Evolutionary conservation across 2,797 vertebrate species (phyloP), one percentile per base, ranked within the genome.

Genomic region (Myripristis jacobus): DNA sequence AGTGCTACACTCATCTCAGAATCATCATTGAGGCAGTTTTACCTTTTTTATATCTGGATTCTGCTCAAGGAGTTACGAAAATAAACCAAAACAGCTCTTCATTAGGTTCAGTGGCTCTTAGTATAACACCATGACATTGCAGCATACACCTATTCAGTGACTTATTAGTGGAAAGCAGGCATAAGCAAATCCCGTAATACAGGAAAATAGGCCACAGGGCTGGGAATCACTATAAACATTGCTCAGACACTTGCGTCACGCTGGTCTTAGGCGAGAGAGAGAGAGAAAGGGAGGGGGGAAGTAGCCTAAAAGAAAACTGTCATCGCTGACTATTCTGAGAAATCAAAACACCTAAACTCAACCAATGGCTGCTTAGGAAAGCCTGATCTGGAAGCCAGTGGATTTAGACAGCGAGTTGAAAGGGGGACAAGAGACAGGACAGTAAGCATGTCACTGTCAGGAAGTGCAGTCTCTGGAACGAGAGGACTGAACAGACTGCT

Each of bases 211-310:
- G 70, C 15, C 43, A 47, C 36, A 63, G 22, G 22, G 59, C 41
- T 53, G 12, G 44, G 4, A 54, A 18, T 51, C 13, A 34, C 18
- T 50, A 41, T 12, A 31, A 65, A 66, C 60, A 73, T 25, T 31
- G 59, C 58, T 65, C 50, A 64, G 48, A 60, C 44, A 27, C 41
- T 60, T 44, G 21, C 19, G n/a, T 48, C 25, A 36, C 18, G 21
- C 25, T 25, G 19, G 24, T 22, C 13, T 66, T 24, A 29, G 58
- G 59, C 12, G 7, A 65, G 25, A 19, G 59, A 16, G 10, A 56
- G n/a, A 19, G 2, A 19, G 12, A 1, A 43, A 29, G 16, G 27
- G 47, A 66, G 51, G 9, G n/a, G n/a, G n/a, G n/a, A n/a, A n/a
- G n/a, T n/a, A n/a, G n/a, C n/a, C n/a, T 29, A 29, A 29, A 29